These are phyloP conservation scores for Acrossocheilus wenchowensis DNA, from an alignment of 2,797 vertebrate species.

Conservation along the genomic window DNA sequence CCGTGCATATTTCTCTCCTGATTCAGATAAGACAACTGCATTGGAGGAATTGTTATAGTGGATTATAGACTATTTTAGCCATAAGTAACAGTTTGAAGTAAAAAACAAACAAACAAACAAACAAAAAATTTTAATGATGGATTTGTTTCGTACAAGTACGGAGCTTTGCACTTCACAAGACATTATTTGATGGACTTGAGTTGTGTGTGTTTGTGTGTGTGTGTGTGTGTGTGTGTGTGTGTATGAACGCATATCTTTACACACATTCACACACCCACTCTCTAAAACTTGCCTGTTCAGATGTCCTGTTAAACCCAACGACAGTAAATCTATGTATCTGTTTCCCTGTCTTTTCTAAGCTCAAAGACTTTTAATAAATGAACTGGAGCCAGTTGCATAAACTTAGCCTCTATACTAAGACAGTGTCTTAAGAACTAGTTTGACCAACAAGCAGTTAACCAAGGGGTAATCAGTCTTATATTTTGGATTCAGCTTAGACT, in stretches of 20 bases:
- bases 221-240: neutral
- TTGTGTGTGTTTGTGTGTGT: neutral
- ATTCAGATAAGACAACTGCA: neutral
- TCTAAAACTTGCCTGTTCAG: constrained; percentile 13
- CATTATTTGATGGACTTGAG: neutral
- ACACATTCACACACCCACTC: constrained; percentile 3
- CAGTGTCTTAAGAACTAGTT: too few relatives aligned
- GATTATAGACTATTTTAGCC: neutral
- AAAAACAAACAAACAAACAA: neutral
- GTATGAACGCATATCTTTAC: neutral
- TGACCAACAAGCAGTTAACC: too few relatives aligned
- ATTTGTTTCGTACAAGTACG: neutral
- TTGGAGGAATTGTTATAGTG: neutral
- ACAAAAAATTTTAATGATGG: neutral
- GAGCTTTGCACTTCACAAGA: neutral
- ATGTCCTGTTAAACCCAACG: neutral
- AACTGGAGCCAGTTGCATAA: too few relatives aligned
- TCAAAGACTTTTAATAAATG: neutral
- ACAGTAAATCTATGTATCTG: neutral
- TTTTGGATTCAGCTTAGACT: too few relatives aligned
- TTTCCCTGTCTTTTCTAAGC: neutral
- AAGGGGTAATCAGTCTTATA: too few relatives aligned
- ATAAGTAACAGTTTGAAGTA: neutral
- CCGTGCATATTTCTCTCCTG: neutral
- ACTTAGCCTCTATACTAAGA: too few relatives aligned